Conservation (phyloP, 2,113 vertebrate genomes). For the Solea senegalensis region DNA sequence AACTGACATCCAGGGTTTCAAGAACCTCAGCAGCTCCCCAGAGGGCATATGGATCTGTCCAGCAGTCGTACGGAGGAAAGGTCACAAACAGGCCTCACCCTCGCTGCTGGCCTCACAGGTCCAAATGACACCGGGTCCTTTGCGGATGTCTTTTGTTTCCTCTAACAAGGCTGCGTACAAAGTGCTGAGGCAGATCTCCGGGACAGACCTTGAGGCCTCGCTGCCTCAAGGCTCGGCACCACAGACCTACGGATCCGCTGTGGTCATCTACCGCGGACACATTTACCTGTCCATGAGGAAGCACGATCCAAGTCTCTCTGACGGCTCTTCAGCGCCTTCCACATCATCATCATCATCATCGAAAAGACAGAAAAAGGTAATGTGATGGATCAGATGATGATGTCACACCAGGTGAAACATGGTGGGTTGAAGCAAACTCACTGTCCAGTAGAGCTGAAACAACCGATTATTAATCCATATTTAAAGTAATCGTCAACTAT, state of each 20-base stretch:
- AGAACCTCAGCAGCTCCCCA: neutral
- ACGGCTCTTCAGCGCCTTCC: neutral
- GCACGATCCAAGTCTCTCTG: neutral
- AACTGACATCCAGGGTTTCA: neutral
- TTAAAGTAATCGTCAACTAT: too few species aligned
- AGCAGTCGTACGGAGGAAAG: conserved; percentile 34
- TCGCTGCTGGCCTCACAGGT: neutral
- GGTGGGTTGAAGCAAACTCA: neutral
- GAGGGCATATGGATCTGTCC: conserved; percentile 61
- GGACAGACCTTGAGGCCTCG: too few species aligned
- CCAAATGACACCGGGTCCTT: neutral
- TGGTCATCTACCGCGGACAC: conserved; percentile 35
- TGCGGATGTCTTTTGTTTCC: conserved; percentile 48
- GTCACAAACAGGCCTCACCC: neutral
- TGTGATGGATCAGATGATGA: neutral
- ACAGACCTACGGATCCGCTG: neutral
- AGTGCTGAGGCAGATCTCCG: conserved; percentile 26
- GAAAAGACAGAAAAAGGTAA: conserved; percentile 33
- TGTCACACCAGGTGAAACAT: neutral
- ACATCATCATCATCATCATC: conserved; percentile 6
- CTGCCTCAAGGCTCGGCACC: neutral
- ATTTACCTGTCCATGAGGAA: conserved; percentile 58
- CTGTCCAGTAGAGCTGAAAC: too few species aligned
- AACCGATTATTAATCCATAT: too few species aligned
- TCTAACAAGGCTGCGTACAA: conserved; percentile 28